Evolutionary conservation across 1,140 invertebrate species (phyloP), one percentile per base, ranked within the genome.

Genomic region (Dendrolimus punctatus): DNA sequence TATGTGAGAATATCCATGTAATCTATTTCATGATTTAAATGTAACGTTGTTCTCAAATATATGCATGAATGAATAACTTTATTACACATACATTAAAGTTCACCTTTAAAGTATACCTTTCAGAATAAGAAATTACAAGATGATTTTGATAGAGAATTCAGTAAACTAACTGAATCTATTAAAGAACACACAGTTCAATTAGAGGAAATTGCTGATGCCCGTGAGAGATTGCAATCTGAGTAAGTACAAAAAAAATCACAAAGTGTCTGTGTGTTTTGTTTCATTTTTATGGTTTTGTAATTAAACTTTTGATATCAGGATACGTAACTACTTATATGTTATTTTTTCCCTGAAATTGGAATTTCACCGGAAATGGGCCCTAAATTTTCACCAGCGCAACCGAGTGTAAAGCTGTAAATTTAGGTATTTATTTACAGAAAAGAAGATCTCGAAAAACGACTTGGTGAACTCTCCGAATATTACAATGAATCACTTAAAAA

Each of bases 151-250:
- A 62, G 65, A 36, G 72, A 81, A 62, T 64, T 85, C 4, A 69
- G 60, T 8, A 76, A 76, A 49, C 64, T 85, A 51, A 81, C 69
- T 5, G 67, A 73, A 57, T 78, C 69, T 8, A 75, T 82, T 8
- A 65, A 60, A 53, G 67, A 73, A 54, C 80, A 82, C 51, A 78
- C 69, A 6, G 54, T 43, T 4, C 70, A 81, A 60, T 70, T 85
- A 46, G 74, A 82, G 65, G 68, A 80, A 54, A 85, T 85, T 50
- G 74, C 66, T 5, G 58, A 62, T 37, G 76, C 73, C 45, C 73
- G 76, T 6, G 71, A 76, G 51, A 80, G 72, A 50, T 58, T 85
- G 44, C 74, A 81, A 63, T n/a, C 53, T 4, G 81, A 85, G 81
- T 85, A 66, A 72, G 67, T 63, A 39, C 4, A 39, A 53, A 39